A percentile compares a stretch with the other conserved stretches of the same genome.
Conservation (phyloP, 2,797 vertebrate species). For the Mormyrus hasselquistii region DNA sequence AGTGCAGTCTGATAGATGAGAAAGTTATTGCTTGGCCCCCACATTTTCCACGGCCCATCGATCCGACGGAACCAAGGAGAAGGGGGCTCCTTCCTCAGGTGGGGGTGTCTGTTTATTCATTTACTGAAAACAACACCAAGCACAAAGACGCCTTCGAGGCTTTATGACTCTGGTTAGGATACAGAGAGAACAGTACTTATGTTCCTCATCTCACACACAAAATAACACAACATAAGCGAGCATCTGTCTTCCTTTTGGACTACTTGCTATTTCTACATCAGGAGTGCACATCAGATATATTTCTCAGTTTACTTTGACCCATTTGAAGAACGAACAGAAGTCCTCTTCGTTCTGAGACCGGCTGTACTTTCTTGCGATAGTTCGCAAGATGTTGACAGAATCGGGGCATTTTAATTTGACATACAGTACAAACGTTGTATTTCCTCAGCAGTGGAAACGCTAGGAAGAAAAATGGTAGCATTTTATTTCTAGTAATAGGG, state of each 20-base stretch:
- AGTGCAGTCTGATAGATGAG: neutral
- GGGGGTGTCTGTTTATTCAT: neutral
- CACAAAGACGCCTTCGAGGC: neutral
- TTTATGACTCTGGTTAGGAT: neutral
- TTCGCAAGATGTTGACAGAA: constrained; percentile 60
- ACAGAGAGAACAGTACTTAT: neutral
- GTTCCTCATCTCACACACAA: neutral
- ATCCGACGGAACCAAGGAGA: neutral
- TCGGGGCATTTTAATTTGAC: constrained; percentile 66
- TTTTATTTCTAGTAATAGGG: constrained; percentile 41
- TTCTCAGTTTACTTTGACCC: constrained; percentile 48
- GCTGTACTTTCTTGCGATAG: constrained; percentile 46
- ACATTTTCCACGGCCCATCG: neutral
- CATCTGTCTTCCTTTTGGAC: constrained; percentile 29
- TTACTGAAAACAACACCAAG: neutral
- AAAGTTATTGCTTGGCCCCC: neutral
- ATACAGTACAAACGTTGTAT: constrained; percentile 60
- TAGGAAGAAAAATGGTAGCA: constrained; percentile 52
- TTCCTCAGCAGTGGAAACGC: constrained; percentile 59
- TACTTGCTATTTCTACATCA: constrained; percentile 30
- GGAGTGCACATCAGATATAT: constrained; percentile 32
- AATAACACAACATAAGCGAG: constrained; percentile 34
- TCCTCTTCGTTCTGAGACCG: constrained; percentile 46
- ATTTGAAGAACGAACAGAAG: constrained; percentile 38
- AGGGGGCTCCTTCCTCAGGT: neutral